Base-by-base conservation (phyloP, 2,113 vertebrate genomes). In the Tenrec ecaudatus region DNA sequence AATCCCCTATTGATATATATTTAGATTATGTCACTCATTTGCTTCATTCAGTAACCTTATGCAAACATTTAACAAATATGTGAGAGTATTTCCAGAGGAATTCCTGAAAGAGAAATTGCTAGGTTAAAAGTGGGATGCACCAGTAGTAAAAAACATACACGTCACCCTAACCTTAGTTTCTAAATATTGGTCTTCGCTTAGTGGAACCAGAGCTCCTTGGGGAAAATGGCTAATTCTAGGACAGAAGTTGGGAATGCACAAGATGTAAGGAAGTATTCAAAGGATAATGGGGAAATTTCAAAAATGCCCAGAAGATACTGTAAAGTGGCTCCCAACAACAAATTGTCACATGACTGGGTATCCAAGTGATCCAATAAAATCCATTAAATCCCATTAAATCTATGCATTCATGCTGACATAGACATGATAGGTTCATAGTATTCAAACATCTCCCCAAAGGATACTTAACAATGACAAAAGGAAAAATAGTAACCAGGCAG, bases 31-130 rank as follows among this genome's bases (percentile, higher is more conserved):
- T 47, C 77, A 33, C 40, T 47, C 77, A 3, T 62, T 86, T 89
- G 22, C 79, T 87, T 14, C 53, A 71, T 38, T 57, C 88, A 77
- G 81, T 89, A 73, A 82, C 31, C 38, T 91, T n/a, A 40, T 73
- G 75, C 38, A 81, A 33, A 68, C 58, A 47, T 81, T 89, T 60
- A 64, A 19, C 31, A 89, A 73, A 58, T 57, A 0, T 43, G 14
- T 27, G 4, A 31, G 23, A 38, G 19, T n/a, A 64, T 62, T 43
- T 91, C n/a, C 20, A 10, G 31, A 66, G n/a, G 23, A 69, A 80
- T 64, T 85, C 66, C 81, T 85, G 15, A 31, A n/a, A 89, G 88
- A 78, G 75, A 85, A 33, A 73, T 66, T 69, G 27, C 29, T 75
- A n/a, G 22, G 68, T 80, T 81, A 71, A 84, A 73, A 69, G 31